phyloP scores from a whole-genome alignment of 2,113 vertebrate genomes.

The Engraulis encrasicolus region DNA sequence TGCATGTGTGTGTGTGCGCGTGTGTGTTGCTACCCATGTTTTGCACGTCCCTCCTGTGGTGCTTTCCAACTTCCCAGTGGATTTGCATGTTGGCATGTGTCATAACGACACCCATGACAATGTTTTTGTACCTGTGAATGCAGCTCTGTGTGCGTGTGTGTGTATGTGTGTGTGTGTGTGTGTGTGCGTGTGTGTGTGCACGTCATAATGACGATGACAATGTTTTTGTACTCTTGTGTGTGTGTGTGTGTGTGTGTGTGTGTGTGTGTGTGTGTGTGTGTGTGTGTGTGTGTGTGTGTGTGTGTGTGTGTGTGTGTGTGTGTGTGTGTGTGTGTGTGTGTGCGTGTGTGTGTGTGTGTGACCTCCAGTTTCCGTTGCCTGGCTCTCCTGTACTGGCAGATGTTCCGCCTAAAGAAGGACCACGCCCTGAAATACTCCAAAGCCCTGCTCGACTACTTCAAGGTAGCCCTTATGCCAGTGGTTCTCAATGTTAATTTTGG shows the following conservation, averaged over 20 bases:
- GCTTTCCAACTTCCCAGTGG: neutral
- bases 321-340: slow-evolving; percentile 35
- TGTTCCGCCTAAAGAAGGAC: slow-evolving; percentile 97
- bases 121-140: slow-evolving; percentile 28
- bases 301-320: slow-evolving; percentile 36
- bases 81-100: slow-evolving; percentile 25
- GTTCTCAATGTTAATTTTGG: too few species aligned
- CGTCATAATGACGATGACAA: too few species aligned
- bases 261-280: too few species aligned
- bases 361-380: slow-evolving; percentile 89
- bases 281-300: slow-evolving; percentile 25
- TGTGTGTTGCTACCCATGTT: neutral
- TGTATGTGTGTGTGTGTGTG: slow-evolving; percentile 36
- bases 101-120: neutral
- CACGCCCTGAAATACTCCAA: slow-evolving; percentile 96
- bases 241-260: too few species aligned
- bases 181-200: slow-evolving; percentile 50
- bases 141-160: too few species aligned
- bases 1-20: too few species aligned
- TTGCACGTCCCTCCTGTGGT: neutral
- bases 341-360: slow-evolving; percentile 46
- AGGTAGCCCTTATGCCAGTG: slow-evolving; percentile 86
- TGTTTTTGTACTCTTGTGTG: too few species aligned
- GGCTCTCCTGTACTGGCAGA: slow-evolving; percentile 96
- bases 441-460: slow-evolving; percentile 95